These are phyloP conservation scores for Acropternis orthonyx DNA, from an alignment of 2,797 vertebrate species.

Conservation along the genomic window DNA sequence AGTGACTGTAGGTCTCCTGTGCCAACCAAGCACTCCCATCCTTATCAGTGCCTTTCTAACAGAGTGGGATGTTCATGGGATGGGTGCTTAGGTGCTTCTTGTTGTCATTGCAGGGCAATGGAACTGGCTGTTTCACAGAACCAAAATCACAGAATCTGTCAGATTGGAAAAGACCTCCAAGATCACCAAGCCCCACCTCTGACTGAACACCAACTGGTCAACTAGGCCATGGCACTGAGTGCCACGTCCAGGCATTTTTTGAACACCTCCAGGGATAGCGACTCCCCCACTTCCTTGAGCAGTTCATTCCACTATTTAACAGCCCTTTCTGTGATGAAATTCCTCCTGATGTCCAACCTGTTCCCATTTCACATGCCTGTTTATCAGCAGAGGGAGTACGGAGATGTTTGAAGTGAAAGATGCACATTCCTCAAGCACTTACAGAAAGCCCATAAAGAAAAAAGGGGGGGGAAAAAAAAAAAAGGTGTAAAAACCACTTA, in stretches of 20 bases:
- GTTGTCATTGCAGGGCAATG: accelerated
- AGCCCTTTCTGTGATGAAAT: background rate
- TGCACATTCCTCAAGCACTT: accelerated
- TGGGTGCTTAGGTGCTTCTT: background rate
- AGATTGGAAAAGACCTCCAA: background rate
- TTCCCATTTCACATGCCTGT: background rate
- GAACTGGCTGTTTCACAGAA: background rate
- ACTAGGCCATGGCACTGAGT: background rate
- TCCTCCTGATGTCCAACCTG: background rate
- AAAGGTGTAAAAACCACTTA: background rate
- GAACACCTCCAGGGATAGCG: background rate
- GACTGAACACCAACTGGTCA: background rate
- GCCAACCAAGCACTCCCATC: background rate
- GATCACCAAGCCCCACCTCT: background rate
- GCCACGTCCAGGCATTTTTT: background rate
- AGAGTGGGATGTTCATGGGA: background rate
- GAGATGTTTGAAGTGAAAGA: background rate
- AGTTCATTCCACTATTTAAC: background rate
- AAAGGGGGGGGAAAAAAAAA: too few species aligned
- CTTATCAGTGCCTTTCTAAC: background rate
- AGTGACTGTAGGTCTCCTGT: background rate
- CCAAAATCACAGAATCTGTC: background rate
- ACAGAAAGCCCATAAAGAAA: background rate
- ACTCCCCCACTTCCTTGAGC: background rate
- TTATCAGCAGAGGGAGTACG: background rate